Evolutionary conservation across 2,888 invertebrate species (phyloP), one percentile per base, ranked within the genome.

Genomic region (Parnassius apollo): DNA sequence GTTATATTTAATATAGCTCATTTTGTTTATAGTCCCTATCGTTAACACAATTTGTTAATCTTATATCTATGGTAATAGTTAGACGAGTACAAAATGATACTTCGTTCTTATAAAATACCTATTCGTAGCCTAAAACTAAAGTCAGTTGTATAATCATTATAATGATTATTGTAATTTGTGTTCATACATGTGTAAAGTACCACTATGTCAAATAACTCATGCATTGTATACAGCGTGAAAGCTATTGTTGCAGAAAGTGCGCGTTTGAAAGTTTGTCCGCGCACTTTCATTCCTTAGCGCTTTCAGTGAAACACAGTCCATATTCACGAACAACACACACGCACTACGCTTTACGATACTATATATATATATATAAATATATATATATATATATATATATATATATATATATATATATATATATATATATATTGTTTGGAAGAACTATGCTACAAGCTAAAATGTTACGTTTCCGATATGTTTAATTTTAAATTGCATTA

Each of bases 71-170:
- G 89, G 89, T 90, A 88, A 85, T 83, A 88, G 86, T 89, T 87
- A 90, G 85, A 90, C 91, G 88, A 91, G 91, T 91, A 91, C 88
- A 91, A 91, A 91, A 91, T 89, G 91, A 91, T 91, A 89, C 85
- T 88, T 85, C 82, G 82, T 80, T 75, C 85, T 88, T 88, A 88
- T 78, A 62, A 85, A 80, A 85, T 88, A 87, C 81, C 79, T 86
- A 86, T 85, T 80, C 81, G 79, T 90, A 90, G 74, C 86, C 88
- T 91, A 91, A 78, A 82, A 83, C 88, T 90, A 90, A 80, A 85
- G 84, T 91, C 88, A 86, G 85, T 90, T 90, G 87, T 89, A 89
- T 88, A 90, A 82, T 81, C 83, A 82, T 71, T 77, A 75, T 72
- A 81, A 78, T 59, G 46, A n/a, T 45, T 44, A 25, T 80, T 81